Evolutionary conservation across 2,113 vertebrate genomes (phyloP).

Genomic region (Chlorodrepanis virens): DNA sequence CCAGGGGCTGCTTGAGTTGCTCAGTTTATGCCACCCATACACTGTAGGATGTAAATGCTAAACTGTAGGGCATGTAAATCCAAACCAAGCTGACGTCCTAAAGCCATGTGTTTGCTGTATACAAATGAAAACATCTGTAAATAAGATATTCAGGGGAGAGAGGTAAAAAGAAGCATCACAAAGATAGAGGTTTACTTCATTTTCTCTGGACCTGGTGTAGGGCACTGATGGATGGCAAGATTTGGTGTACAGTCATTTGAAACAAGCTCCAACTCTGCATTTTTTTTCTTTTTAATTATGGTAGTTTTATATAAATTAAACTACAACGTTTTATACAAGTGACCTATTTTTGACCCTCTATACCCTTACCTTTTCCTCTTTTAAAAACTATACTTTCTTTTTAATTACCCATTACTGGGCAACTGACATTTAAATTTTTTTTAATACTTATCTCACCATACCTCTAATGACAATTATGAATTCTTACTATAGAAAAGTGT

Average conservation of each 20-base stretch:
- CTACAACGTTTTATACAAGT: conserved; percentile 73
- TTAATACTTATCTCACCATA: conserved; percentile 71
- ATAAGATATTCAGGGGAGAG: background rate
- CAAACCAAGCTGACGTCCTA: conserved; percentile 40
- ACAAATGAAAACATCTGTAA: conserved; percentile 56
- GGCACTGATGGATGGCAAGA: conserved; percentile 44
- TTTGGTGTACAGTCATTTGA: conserved; percentile 30
- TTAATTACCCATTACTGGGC: conserved; percentile 55
- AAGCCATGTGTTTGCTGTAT: conserved; percentile 48
- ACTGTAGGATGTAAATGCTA: background rate
- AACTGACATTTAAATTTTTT: conserved; percentile 58
- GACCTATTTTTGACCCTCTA: conserved; percentile 67
- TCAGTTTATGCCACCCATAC: conserved; percentile 29
- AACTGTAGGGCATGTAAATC: conserved; percentile 2
- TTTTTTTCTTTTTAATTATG: conserved; percentile 65
- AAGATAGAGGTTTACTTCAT: background rate
- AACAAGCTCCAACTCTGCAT: conserved; percentile 38
- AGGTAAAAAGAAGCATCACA: background rate
- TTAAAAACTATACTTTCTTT: conserved; percentile 70
- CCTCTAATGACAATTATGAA: conserved; percentile 72
- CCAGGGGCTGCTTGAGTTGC: background rate
- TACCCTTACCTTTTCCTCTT: conserved; percentile 56
- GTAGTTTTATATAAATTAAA: conserved; percentile 77
- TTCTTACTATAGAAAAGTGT: conserved; percentile 73
- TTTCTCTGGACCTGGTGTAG: conserved; percentile 9